phyloP scores from a whole-genome alignment of 30 jellyfish, hydroid and myxozoan species.

The Hydra vulgaris region DNA sequence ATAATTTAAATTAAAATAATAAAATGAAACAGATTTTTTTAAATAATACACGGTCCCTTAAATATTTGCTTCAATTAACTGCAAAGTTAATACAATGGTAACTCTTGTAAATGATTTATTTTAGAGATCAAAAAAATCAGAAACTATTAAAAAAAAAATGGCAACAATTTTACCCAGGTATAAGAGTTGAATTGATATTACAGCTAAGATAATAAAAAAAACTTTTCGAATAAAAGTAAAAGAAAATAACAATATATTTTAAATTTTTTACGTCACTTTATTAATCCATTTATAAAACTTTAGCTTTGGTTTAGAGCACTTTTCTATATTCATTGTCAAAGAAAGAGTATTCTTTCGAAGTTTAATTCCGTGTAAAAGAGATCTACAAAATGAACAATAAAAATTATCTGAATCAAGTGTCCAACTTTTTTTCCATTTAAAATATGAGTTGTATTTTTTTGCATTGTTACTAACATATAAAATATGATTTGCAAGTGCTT shows the following conservation, averaged over 20 bases:
- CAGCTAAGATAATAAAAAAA: too few relatives aligned
- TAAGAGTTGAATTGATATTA: too few relatives aligned
- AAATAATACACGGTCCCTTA: too few relatives aligned
- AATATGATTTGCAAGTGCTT: slow-evolving; percentile 38
- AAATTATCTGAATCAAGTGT: not conserved
- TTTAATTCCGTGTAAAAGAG: not conserved
- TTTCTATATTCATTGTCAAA: not conserved
- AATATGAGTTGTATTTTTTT: slow-evolving; percentile 57
- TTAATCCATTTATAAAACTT: not conserved
- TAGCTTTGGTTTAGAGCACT: not conserved
- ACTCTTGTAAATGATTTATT: too few relatives aligned
- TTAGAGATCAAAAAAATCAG: too few relatives aligned
- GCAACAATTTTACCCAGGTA: too few relatives aligned
- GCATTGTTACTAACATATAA: slow-evolving; percentile 44
- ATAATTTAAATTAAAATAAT: too few relatives aligned
- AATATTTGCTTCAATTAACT: too few relatives aligned
- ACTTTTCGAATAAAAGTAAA: not conserved
- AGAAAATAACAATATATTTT: too few relatives aligned
- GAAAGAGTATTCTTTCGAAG: not conserved
- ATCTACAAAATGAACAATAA: not conserved
- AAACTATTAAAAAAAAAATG: too few relatives aligned
- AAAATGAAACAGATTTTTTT: too few relatives aligned
- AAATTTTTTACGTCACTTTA: not conserved
- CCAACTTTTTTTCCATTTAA: slow-evolving; percentile 47
- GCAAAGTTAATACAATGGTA: too few relatives aligned